Evolutionary conservation across 2,888 invertebrate genomes (phyloP).

Genomic region (Trilocha varians): DNA sequence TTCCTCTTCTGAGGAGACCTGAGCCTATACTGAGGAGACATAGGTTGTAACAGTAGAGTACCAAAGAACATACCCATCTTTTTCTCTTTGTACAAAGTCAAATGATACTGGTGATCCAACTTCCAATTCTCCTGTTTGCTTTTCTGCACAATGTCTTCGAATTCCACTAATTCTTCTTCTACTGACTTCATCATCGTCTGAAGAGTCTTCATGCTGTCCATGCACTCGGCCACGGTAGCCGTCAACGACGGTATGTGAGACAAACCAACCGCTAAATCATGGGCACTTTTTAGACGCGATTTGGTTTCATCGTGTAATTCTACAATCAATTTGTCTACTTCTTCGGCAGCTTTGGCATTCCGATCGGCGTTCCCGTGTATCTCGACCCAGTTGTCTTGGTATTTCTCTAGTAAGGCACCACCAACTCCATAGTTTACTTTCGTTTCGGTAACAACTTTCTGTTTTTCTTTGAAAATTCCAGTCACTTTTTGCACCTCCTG

Average conservation of each 20-base stretch:
- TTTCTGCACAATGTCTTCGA: constrained; percentile 80
- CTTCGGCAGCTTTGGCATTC: constrained; percentile 76
- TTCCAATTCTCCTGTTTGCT: constrained; percentile 81
- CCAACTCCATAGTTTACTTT: constrained; percentile 75
- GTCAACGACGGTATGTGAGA: constrained; percentile 49
- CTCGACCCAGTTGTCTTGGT: constrained; percentile 81
- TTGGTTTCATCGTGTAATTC: constrained; percentile 47
- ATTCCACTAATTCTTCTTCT: constrained; percentile 75
- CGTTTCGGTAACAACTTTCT: constrained; percentile 38
- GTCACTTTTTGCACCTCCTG: constrained; percentile 62
- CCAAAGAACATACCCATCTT: constrained; percentile 76
- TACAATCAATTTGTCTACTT: constrained; percentile 55
- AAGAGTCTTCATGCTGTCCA: constrained; percentile 65
- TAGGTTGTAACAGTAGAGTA: too few species aligned
- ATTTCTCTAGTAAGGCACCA: constrained; percentile 78
- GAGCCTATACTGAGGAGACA: too few species aligned
- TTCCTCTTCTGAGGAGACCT: too few species aligned
- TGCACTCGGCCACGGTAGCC: constrained; percentile 63
- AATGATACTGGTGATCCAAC: constrained; percentile 79
- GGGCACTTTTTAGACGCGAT: constrained; percentile 41
- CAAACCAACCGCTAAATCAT: constrained; percentile 47
- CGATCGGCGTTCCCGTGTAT: constrained; percentile 79
- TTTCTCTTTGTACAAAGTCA: constrained; percentile 80
- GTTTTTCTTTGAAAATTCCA: constrained; percentile 58
- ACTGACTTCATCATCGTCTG: constrained; percentile 75